Base-by-base conservation (phyloP, 2,888 invertebrate species). In the Eremobia ochroleuca region DNA sequence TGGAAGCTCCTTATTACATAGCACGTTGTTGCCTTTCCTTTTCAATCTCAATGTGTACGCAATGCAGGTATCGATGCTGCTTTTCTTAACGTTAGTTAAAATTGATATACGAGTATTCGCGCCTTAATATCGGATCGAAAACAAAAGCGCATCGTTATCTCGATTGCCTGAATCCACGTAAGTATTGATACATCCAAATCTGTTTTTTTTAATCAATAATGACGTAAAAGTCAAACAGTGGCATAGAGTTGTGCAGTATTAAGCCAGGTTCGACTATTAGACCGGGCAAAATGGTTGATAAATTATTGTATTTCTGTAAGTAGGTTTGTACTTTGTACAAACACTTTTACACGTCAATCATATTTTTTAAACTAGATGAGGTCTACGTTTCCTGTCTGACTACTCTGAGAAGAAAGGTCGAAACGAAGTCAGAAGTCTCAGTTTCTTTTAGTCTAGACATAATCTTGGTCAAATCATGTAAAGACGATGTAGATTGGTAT, bases 101-200 rank as follows among this genome's bases (percentile, higher is more conserved):
- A 61, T 61, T 34, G 21, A 43, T 28, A 43, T 58, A n/a, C n/a
- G n/a, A n/a, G n/a, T n/a, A 64, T 75, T 81, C 18, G 0, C 49
- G 5, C 15, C 15, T 73, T 28, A 59, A 28, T 37, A 52, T 72
- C 6, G 49, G 4, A 43, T 73, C 4, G 61, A 49, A 65, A 76
- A 79, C 64, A 64, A 76, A 58, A 58, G 76, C 52, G 40, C 34
- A 65, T 76, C 55, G 40, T 74, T 62, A 49, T 62, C 37, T 67
- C 34, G 34, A 68, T 28, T 31, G 25, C 28, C n/a, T 68, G n/a
- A 8, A 40, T 58, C n/a, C 18, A 9, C 18, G 25, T 37, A 49
- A 64, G n/a, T 49, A 68, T 49, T 58, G 15, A 43, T 21, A 79
- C n/a, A 69, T 59, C 69, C n/a, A 76, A 64, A 76, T 2, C 58